Evolutionary conservation across 2,797 vertebrate species (phyloP).

Genomic region (Lophotriccus pileatus): DNA sequence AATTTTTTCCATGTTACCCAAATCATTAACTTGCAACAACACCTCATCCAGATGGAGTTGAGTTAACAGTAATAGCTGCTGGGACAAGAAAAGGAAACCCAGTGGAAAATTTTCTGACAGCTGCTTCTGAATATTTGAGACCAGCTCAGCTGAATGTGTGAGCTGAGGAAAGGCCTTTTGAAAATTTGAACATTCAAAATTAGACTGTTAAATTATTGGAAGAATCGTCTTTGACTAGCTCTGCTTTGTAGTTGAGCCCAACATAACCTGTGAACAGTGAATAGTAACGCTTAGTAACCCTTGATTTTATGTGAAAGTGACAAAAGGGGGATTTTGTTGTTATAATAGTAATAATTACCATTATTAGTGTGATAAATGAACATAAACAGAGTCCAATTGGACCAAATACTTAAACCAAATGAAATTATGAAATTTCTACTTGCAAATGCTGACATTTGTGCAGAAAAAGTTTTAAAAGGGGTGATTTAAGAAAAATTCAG

Average conservation of each 20-base stretch:
- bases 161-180: not conserved
- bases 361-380: not conserved
- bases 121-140: constrained; percentile 25
- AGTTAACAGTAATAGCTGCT: not conserved
- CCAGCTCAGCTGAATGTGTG: not conserved
- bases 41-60: not conserved
- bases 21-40: not conserved
- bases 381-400: not conserved
- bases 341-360: not conserved
- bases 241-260: not conserved
- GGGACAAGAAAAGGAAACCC: not conserved
- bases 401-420: not conserved
- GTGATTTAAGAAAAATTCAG: not conserved
- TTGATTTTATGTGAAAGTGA: not conserved
- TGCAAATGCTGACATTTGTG: not conserved
- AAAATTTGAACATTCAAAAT: not conserved
- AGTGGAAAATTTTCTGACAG: constrained; percentile 34
- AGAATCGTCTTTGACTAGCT: not conserved
- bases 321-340: not conserved
- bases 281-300: not conserved
- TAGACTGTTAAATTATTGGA: not conserved
- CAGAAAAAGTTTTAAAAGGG: not conserved
- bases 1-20: constrained; percentile 5
- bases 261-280: not conserved
- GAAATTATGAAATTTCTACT: not conserved